These are phyloP conservation scores for Solea senegalensis DNA, from an alignment of 2,113 vertebrate genomes.

Conservation along the genomic window DNA sequence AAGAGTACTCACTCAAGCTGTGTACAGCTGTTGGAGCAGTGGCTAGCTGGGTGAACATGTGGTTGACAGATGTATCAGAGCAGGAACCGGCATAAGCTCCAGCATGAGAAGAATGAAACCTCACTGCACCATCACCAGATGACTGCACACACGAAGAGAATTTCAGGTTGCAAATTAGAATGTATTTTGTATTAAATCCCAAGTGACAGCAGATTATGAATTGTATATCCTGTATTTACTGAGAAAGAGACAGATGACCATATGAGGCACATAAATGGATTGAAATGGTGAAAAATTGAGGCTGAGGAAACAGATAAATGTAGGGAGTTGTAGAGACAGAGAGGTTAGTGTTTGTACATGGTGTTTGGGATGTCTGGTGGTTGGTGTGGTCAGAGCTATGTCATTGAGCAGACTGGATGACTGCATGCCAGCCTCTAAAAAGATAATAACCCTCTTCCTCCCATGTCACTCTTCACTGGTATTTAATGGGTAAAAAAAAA, in stretches of 20 bases:
- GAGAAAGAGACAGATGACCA: neutral
- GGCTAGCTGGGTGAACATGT: slow-evolving; percentile 57
- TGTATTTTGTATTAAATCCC: slow-evolving; percentile 1
- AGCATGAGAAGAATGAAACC: slow-evolving; percentile 31
- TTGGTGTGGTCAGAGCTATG: slow-evolving; percentile 53
- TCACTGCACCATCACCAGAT: slow-evolving; percentile 1
- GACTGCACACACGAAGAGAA: slow-evolving; percentile 25
- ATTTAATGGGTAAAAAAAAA: slow-evolving; percentile 20
- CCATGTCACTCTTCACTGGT: slow-evolving; percentile 35
- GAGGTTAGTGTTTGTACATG: slow-evolving; percentile 32
- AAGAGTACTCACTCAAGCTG: slow-evolving; percentile 32
- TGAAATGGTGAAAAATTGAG: neutral
- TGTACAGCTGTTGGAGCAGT: slow-evolving; percentile 28
- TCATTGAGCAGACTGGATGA: slow-evolving; percentile 48
- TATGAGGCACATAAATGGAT: neutral
- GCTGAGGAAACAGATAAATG: slow-evolving; percentile 3
- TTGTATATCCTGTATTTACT: neutral
- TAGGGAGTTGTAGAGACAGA: slow-evolving; percentile 13
- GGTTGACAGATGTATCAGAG: slow-evolving; percentile 67
- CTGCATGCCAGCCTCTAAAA: slow-evolving; percentile 25
- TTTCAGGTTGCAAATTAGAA: slow-evolving; percentile 10
- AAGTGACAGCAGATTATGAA: neutral
- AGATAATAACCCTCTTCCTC: slow-evolving; percentile 36
- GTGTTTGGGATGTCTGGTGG: slow-evolving; percentile 36
- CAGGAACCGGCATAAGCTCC: slow-evolving; percentile 34